Base-by-base conservation (phyloP, 2,113 vertebrate species). In the Oceanodroma tethys region DNA sequence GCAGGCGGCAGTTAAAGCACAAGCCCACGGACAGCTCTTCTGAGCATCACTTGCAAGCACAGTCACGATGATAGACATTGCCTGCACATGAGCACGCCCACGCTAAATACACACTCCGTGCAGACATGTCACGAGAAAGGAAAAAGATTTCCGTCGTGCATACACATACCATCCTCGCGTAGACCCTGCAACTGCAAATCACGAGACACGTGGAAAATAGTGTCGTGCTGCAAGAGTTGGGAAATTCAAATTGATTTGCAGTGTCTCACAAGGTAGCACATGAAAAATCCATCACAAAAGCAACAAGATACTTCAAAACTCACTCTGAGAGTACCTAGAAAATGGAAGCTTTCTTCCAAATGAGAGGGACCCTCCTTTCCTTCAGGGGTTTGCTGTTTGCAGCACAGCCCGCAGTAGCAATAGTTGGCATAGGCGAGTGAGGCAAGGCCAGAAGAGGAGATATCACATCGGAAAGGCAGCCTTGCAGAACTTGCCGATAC, bases 11-110 rank as follows among this genome's bases (percentile, higher is more conserved):
- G 29, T 17, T 32, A 11, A 21, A 20, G 38, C 2, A 38, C 30
- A 16, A 81, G 34, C 36, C 18, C 58, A 1, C 40, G 9, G 55
- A 7, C 6, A 4, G n/a, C 8, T 8, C 48, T 65, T 11, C 38
- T 1, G 7, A 90, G 55, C 63, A 62, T 38, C 34, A 2, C 48
- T 50, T 8, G 47, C 40, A 22, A 16, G 13, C 25, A 2, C 62
- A 5, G 38, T 1, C 38, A 0, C 0, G 29, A 25, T 38, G 62
- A 2, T 3, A 29, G 16, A 3, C 29, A 0, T 2, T 12, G 42
- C 62, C 53, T 8, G 23, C 12, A 4, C 42, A 1, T 0, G 17
- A 59, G 45, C 59, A 27, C 13, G 7, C 9, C 19, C 38, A 1
- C 6, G 1, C 6, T 9, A 16, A 32, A 10, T 0, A 20, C 74